Base-by-base conservation (phyloP, 2,797 vertebrate species). In the Lerista edwardsae region DNA sequence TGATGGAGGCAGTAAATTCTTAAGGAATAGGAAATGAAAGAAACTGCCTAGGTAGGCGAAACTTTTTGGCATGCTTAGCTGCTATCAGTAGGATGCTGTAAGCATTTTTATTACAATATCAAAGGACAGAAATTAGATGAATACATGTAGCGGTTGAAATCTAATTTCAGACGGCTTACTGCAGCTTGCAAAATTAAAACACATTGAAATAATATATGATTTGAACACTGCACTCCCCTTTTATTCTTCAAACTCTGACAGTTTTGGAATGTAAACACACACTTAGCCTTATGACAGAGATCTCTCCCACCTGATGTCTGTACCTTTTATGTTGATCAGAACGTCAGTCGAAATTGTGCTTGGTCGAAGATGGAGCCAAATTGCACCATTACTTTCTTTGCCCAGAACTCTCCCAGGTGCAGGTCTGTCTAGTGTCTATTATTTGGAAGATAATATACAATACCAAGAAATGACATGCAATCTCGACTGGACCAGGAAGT, bases 311-410 rank as follows among this genome's bases (percentile, higher is more conserved):
- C 84, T 68, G 23, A 39, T 15, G 17, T 80, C 31, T 23, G 6
- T 19, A 31, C 36, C 81, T 92, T 95, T 84, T 55, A 82, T 86
- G 80, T 89, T 91, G 85, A 82, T 85, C 78, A 69, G 72, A 84
- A 59, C 65, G 84, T 85, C 78, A 85, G 71, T 75, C 68, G 68
- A 90, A 87, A 87, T 89, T 69, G 64, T 11, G 82, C 67, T 69
- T 86, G 29, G 27, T 84, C 71, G n/a, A 73, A 80, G 31, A 59
- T 86, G 91, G 86, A 86, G 62, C 84, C 57, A 80, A 90, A 31
- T 73, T 67, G 36, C 11, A 55, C 12, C 6, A n/a, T 86, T 83
- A 90, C 64, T 82, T 14, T 1, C 80, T 87, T 88, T 27, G 3
- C 74, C 21, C 75, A 73, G 2, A 86, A 79, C 17, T 59, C 89